These are phyloP conservation scores for Diorhabda elongata DNA, from an alignment of 1,140 invertebrate species.

Conservation along the genomic window DNA sequence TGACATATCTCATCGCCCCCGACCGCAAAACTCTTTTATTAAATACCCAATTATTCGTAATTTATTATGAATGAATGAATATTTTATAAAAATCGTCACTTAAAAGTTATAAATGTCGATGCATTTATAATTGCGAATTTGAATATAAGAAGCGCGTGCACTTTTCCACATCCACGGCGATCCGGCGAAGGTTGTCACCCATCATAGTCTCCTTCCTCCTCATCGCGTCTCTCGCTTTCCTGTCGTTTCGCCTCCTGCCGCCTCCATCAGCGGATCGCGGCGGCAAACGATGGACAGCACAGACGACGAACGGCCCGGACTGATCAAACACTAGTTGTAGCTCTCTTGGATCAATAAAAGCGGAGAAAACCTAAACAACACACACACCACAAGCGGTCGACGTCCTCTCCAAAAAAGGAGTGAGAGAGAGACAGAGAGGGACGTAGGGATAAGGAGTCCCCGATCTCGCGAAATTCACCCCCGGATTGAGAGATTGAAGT, in stretches of 20 bases:
- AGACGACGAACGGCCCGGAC: constrained; percentile 11
- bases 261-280: constrained; percentile 12
- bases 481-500: not conserved
- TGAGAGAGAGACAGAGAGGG: no score
- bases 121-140: not conserved
- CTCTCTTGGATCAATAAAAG: constrained; percentile 20
- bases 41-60: no score
- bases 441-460: not conserved
- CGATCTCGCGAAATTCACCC: not conserved
- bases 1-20: not conserved
- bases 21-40: no score
- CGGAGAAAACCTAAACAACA: constrained; percentile 21
- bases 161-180: not conserved
- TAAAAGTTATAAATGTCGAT: no score
- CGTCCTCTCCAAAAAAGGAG: constrained; percentile 11
- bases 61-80: no score
- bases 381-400: constrained; percentile 20
- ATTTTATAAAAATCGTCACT: no score
- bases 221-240: not conserved
- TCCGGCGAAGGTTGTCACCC: not conserved
- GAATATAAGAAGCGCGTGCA: not conserved
- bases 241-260: not conserved
- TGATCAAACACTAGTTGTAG: constrained; percentile 21
- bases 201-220: not conserved
- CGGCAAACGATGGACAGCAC: constrained; percentile 16